Percentiles rank a stretch among this genome's conserved stretches.
These are phyloP conservation scores for Athetis lepigone DNA, from an alignment of 2,888 invertebrate genomes.

Conservation along the genomic window DNA sequence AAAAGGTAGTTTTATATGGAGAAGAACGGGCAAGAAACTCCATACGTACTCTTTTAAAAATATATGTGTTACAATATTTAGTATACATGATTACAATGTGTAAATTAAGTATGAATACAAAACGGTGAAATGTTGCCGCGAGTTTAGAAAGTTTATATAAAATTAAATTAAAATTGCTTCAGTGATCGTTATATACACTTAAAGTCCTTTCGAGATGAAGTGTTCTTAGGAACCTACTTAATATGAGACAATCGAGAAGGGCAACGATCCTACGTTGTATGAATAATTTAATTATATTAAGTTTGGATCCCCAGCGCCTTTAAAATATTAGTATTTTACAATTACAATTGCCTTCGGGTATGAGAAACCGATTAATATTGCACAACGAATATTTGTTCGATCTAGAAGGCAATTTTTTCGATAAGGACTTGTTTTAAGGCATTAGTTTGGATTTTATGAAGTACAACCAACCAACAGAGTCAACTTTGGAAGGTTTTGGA, in stretches of 20 bases:
- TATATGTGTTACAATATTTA: too few species aligned
- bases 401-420: too few species aligned
- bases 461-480: neutral
- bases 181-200: conserved; percentile 15
- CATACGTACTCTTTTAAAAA: too few species aligned
- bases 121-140: too few species aligned
- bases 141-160: neutral
- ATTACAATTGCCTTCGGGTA: neutral
- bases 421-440: too few species aligned
- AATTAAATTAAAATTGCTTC: conserved; percentile 18
- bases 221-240: conserved; percentile 4
- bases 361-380: conserved; percentile 5
- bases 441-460: too few species aligned
- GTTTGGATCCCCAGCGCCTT: too few species aligned
- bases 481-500: neutral
- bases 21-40: too few species aligned
- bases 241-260: conserved; percentile 3
- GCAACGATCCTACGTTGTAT: neutral
- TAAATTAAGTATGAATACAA: too few species aligned
- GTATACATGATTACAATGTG: too few species aligned
- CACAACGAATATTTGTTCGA: neutral
- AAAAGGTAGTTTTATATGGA: too few species aligned
- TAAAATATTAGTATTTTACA: conserved; percentile 12
- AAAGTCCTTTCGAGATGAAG: conserved; percentile 16
- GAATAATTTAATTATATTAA: too few species aligned